Base-by-base conservation (phyloP, 2,888 invertebrate species). In the Cephus rjabovi region DNA sequence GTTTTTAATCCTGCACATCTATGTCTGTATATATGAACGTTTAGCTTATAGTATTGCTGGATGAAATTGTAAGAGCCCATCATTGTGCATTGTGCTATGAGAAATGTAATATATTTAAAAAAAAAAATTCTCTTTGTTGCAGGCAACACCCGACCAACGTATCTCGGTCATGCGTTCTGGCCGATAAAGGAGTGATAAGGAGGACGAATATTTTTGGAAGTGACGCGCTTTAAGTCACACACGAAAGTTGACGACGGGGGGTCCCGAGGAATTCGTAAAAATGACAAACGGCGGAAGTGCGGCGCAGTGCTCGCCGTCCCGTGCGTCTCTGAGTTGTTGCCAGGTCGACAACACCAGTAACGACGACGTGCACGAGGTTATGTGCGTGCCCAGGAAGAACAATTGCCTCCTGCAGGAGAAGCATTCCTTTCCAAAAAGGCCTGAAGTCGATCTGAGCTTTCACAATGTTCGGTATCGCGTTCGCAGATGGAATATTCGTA, bases 361-460 rank as follows among this genome's bases (percentile, higher is more conserved):
- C 37, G 86, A 86, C 80, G 87, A 90, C 70, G 86, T 90, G 23
- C 86, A 86, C 79, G 87, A 86, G 31, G 83, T 87, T 4, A 56
- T 9, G 56, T 11, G 4, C 12, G 74, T 86, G 73, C 82, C 86
- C 12, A 83, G 83, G 69, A 89, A 88, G 78, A 88, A 89, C 31
- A 87, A 89, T 78, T 90, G 89, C 74, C 88, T 88, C 69, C 40
- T 87, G 34, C 86, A 90, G 79, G 91, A 91, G 79, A 92, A 91
- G 56, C 91, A 92, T 77, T 89, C 90, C 34, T 94, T 94, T 78
- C 93, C 93, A 4, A 92, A 91, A 79, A 93, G 95, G 82, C 93
- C 94, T 73, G 94, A 95, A 15, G 93, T 96, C 78, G 93, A 95
- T 83, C 91, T 97, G 77, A 93, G 94, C 81, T 97, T 96, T 88